Evolutionary conservation across 1,140 invertebrate species (phyloP).

Genomic region (Aphaenogaster ashmeadi): DNA sequence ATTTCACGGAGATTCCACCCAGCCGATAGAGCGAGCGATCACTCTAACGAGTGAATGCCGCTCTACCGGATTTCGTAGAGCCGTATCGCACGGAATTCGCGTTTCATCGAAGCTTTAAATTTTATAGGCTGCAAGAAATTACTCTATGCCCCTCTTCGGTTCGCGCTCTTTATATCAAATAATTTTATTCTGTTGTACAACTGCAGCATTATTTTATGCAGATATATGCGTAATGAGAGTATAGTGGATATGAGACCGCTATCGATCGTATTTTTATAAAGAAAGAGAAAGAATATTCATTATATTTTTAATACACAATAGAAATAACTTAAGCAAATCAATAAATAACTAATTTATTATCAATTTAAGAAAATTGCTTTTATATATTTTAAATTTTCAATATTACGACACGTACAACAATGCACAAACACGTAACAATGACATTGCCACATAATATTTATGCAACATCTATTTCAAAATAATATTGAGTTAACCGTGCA

Average conservation of each 20-base stretch:
- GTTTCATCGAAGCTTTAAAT: not conserved
- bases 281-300: not conserved
- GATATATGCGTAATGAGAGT: not conserved
- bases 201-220: not conserved
- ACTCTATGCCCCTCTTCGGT: not conserved
- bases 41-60: constrained; percentile 32
- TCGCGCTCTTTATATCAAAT: not conserved
- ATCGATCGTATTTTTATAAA: not conserved
- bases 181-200: not conserved
- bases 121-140: constrained; percentile 14
- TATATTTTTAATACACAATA: not conserved
- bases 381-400: not conserved
- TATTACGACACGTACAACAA: not conserved
- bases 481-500: constrained; percentile 39
- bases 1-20: constrained; percentile 67
- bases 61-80: constrained; percentile 32
- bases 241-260: not conserved
- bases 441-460: constrained; percentile 43
- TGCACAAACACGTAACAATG: constrained; percentile 4
- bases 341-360: not conserved
- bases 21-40: constrained; percentile 52
- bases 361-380: not conserved
- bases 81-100: not conserved
- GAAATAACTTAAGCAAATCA: not conserved
- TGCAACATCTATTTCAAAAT: constrained; percentile 47